Evolutionary conservation across 2,888 invertebrate genomes (phyloP).

Genomic region (Ichneumon xanthorius): DNA sequence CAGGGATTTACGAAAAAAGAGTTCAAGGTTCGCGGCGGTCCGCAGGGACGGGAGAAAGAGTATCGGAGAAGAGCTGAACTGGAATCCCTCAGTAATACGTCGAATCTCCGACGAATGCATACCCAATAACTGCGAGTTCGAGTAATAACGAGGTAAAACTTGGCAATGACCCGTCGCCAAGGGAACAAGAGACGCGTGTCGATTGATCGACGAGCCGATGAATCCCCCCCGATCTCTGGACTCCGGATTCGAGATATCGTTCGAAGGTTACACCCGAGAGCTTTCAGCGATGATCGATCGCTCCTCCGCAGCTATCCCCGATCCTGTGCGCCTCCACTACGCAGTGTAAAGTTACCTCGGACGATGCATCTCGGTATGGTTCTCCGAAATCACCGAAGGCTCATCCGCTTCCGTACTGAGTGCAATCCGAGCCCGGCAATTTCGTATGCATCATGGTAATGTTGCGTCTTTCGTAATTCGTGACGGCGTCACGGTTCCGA

Average conservation of each 20-base stretch:
- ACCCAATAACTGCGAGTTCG: neutral
- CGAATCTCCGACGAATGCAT: neutral
- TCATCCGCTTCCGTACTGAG: constrained; percentile 24
- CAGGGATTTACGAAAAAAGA: constrained; percentile 26
- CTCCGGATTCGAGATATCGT: constrained; percentile 3
- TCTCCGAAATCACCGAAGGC: constrained; percentile 20
- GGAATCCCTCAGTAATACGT: neutral
- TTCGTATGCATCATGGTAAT: constrained; percentile 9
- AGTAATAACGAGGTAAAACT: neutral
- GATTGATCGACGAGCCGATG: constrained; percentile 5
- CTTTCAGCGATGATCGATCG: constrained; percentile 39
- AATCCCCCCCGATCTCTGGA: constrained; percentile 1
- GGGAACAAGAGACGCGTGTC: neutral
- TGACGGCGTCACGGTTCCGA: neutral
- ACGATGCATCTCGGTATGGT: constrained; percentile 16
- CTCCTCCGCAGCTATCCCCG: neutral
- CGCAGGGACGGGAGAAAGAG: neutral
- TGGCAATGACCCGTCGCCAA: neutral
- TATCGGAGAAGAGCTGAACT: neutral
- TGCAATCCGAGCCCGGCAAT: constrained; percentile 11
- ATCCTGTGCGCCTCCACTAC: neutral
- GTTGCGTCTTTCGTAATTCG: constrained; percentile 20
- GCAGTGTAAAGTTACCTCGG: constrained; percentile 13
- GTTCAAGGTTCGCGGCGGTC: neutral
- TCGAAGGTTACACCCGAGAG: neutral